Conservation (phyloP, 2,113 vertebrate genomes). For the Sander lucioperca region DNA sequence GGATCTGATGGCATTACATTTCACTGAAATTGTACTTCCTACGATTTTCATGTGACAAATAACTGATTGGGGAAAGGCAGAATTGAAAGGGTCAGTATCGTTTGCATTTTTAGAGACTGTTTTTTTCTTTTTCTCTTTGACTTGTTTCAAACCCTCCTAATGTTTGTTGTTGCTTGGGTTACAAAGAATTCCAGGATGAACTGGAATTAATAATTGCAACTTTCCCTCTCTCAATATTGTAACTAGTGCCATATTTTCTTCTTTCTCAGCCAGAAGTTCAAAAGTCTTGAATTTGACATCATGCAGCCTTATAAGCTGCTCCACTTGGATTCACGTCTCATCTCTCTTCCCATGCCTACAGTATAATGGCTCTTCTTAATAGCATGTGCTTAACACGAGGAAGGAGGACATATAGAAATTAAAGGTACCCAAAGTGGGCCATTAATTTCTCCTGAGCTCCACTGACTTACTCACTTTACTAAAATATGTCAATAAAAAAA, state of each 20-base stretch:
- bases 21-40: no score
- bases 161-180: conserved; percentile 38
- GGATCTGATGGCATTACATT: no score
- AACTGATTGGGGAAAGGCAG: not conserved
- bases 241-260: not conserved
- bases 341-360: not conserved
- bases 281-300: conserved; percentile 39
- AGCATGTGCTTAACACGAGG: conserved; percentile 40
- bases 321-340: conserved; percentile 16
- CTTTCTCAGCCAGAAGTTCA: conserved; percentile 23
- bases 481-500: conserved; percentile 54
- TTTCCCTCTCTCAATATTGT: not conserved
- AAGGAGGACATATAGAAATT: conserved; percentile 67
- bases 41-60: no score
- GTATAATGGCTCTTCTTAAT: conserved; percentile 24
- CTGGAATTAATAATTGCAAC: conserved; percentile 26
- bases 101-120: conserved; percentile 34
- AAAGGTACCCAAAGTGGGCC: conserved; percentile 62
- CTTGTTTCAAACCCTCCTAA: conserved; percentile 2
- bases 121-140: not conserved
- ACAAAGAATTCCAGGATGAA: not conserved
- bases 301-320: conserved; percentile 16
- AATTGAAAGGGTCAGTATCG: conserved; percentile 28
- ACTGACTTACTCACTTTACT: conserved; percentile 63
- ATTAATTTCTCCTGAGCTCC: conserved; percentile 55